Evolutionary conservation across 2,888 invertebrate species (phyloP).

Genomic region (Dilophus febrilis): DNA sequence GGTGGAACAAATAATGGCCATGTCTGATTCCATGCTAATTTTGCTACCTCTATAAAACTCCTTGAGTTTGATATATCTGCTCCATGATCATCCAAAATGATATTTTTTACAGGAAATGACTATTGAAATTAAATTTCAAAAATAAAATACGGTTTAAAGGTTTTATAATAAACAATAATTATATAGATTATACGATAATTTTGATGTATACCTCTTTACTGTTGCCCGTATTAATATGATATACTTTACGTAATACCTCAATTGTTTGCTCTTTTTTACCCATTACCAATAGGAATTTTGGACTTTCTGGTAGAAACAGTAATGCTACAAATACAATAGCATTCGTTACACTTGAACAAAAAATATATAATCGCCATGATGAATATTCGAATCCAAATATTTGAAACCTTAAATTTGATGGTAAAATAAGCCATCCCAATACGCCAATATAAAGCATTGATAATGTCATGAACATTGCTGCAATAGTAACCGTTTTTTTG

Average conservation of each 20-base stretch:
- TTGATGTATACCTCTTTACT: slow-evolving; percentile 14
- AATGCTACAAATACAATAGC: slow-evolving; percentile 40
- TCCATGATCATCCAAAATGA: no score
- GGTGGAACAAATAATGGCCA: slow-evolving; percentile 20
- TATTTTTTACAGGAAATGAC: no score
- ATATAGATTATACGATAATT: no score
- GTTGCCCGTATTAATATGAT: slow-evolving; percentile 33
- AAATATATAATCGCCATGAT: slow-evolving; percentile 39
- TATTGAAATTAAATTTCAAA: no score
- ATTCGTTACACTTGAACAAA: slow-evolving; percentile 46
- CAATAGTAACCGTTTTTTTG: slow-evolving; percentile 36
- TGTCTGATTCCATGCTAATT: slow-evolving; percentile 24
- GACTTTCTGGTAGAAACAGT: slow-evolving; percentile 54
- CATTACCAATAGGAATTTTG: slow-evolving; percentile 52
- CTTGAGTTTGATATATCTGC: slow-evolving; percentile 1
- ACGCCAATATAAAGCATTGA: slow-evolving; percentile 42
- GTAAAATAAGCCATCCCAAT: slow-evolving; percentile 37
- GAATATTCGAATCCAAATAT: not conserved
- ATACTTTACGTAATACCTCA: slow-evolving; percentile 40
- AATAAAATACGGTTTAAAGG: no score
- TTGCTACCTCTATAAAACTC: slow-evolving; percentile 12
- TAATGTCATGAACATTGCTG: slow-evolving; percentile 38
- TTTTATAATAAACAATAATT: no score
- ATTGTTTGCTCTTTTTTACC: slow-evolving; percentile 42
- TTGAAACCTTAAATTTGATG: not conserved